phyloP scores from a whole-genome alignment of 2,888 invertebrate genomes.

The Lobophora halterata region DNA sequence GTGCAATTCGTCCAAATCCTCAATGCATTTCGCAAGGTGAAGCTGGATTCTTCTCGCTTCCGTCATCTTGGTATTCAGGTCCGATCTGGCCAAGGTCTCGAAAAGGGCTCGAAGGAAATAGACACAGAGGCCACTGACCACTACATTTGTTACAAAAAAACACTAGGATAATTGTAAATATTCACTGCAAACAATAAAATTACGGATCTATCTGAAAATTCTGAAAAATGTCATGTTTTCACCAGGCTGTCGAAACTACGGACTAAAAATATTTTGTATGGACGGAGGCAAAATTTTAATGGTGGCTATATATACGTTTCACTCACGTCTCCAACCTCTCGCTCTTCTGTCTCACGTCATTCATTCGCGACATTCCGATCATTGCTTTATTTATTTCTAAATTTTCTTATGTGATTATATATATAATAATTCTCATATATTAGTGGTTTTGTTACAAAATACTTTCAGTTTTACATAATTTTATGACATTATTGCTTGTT shows the following conservation, averaged over 20 bases:
- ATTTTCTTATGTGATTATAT: no score
- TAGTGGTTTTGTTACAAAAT: no score
- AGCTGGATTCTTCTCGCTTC: constrained; percentile 73
- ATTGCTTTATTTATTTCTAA: no score
- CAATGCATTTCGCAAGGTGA: constrained; percentile 79
- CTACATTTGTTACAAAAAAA: constrained; percentile 66
- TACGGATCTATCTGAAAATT: constrained; percentile 49
- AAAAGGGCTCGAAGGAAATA: constrained; percentile 40
- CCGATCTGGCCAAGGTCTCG: constrained; percentile 30
- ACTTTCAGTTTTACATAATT: no score
- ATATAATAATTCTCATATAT: no score
- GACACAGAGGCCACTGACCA: constrained; percentile 43
- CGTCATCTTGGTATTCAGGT: constrained; percentile 63
- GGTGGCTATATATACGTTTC: no score
- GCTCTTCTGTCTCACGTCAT: no score
- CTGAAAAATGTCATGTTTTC: constrained; percentile 52
- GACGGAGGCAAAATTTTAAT: no score
- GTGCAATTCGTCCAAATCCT: constrained; percentile 79
- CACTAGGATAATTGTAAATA: constrained; percentile 53
- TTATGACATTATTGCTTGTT: no score
- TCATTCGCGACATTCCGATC: no score
- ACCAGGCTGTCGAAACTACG: constrained; percentile 40
- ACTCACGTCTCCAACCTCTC: no score
- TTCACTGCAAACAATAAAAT: constrained; percentile 63
- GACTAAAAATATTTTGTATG: no score